phyloP scores from a whole-genome alignment of 2,888 invertebrate genomes.

The Cephus sareptanus region DNA sequence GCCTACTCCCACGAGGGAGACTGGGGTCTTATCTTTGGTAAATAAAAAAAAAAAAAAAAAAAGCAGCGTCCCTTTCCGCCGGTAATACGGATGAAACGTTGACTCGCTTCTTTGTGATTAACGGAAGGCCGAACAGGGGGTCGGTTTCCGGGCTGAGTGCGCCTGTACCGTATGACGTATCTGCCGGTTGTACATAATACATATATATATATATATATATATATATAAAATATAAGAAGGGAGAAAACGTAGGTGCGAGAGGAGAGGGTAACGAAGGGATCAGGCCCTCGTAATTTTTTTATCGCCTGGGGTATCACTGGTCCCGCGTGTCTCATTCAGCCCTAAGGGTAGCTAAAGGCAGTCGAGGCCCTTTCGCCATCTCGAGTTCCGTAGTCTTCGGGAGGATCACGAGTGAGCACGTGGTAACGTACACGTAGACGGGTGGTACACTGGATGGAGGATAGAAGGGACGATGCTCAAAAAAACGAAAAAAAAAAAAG shows the following conservation, averaged over 20 bases:
- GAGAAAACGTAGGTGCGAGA: neutral
- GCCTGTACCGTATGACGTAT: neutral
- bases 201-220: neutral
- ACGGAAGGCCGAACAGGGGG: neutral
- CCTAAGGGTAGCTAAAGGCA: neutral
- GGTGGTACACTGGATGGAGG: neutral
- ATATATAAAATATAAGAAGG: neutral
- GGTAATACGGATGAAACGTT: neutral
- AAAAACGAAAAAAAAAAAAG: neutral
- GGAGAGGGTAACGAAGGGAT: neutral
- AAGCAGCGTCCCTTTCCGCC: neutral
- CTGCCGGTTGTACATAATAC: neutral
- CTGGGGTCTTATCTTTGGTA: neutral
- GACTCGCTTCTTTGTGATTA: neutral
- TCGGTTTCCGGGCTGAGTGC: neutral
- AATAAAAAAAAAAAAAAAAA: neutral
- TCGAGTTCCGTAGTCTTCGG: neutral
- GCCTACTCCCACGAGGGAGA: neutral
- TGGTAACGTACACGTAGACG: neutral
- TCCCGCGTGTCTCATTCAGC: neutral
- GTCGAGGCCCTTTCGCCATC: neutral
- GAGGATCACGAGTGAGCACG: too few relatives aligned
- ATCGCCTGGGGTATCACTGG: neutral
- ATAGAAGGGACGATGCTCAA: neutral
- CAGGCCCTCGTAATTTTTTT: neutral